Evolutionary conservation across 2,888 invertebrate genomes (phyloP).

Genomic region (Platerodrilus igneus): DNA sequence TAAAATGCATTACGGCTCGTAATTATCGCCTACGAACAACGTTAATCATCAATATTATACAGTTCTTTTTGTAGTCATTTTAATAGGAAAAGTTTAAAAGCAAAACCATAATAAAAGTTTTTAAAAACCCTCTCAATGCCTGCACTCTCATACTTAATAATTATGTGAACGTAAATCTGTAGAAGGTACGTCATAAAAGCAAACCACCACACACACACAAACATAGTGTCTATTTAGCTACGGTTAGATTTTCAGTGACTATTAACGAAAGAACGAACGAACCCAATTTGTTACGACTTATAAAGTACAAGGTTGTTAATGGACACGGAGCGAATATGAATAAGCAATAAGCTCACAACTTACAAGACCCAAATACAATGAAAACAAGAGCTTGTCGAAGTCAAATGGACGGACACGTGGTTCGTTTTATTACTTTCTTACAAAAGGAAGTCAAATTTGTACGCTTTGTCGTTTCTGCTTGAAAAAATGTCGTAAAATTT

Average conservation of each 20-base stretch:
- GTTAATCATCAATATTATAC: too few relatives aligned
- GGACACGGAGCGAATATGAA: too few relatives aligned
- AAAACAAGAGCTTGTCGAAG: constrained; percentile 20
- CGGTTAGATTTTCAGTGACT: constrained; percentile 27
- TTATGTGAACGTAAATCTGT: too few relatives aligned
- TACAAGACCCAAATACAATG: constrained; percentile 24
- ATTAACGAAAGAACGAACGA: too few relatives aligned
- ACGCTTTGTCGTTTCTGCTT: constrained; percentile 22
- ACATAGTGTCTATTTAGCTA: constrained; percentile 28
- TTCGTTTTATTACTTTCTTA: constrained; percentile 30
- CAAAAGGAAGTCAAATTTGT: constrained; percentile 27
- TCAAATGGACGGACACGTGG: constrained; percentile 29
- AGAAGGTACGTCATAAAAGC: constrained; percentile 22
- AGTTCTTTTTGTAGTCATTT: too few relatives aligned
- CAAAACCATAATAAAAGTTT: too few relatives aligned
- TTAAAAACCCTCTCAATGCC: too few relatives aligned
- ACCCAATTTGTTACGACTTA: constrained; percentile 30
- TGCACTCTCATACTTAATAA: too few relatives aligned
- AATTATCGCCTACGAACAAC: too few relatives aligned
- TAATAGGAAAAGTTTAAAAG: too few relatives aligned
- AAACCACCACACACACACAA: constrained; percentile 16
- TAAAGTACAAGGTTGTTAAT: constrained; percentile 29
- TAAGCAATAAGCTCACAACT: constrained; percentile 20
- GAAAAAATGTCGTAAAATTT: constrained; percentile 25
- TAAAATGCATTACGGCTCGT: too few relatives aligned